A percentile compares a stretch with the other conserved stretches of the same genome.
Conservation (phyloP, 2,113 vertebrate genomes). For the Mastomys coucha region DNA sequence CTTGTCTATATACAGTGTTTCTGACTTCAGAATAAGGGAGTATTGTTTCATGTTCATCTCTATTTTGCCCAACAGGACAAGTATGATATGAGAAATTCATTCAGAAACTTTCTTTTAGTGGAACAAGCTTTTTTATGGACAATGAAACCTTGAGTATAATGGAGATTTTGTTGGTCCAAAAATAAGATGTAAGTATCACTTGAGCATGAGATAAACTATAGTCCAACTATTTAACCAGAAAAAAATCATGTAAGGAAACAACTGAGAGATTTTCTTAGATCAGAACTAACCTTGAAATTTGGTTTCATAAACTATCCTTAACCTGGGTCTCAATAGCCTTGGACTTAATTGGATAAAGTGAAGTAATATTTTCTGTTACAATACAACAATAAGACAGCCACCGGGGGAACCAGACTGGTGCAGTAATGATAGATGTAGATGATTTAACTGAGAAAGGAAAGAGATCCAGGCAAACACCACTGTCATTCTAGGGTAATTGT, state of each 20-base stretch:
- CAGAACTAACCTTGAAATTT: not conserved
- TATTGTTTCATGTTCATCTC: rapidly evolving
- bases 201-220: not conserved
- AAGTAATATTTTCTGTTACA: not conserved
- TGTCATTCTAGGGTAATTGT: not conserved
- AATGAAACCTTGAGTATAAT: not conserved
- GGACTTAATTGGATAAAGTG: constrained; percentile 6
- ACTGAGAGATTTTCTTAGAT: not conserved
- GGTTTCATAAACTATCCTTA: not conserved
- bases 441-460: not conserved
- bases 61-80: not conserved
- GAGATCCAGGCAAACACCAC: not conserved
- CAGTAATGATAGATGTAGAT: not conserved
- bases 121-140: not conserved
- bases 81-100: not conserved
- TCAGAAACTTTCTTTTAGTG: not conserved
- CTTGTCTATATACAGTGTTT: not conserved
- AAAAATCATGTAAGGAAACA: not conserved
- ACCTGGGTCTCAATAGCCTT: not conserved
- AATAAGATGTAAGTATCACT: not conserved
- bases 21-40: not conserved
- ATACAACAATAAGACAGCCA: not conserved
- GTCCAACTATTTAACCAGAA: not conserved
- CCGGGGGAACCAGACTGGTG: not conserved
- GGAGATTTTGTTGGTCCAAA: not conserved